These are phyloP conservation scores for Luperina testacea DNA, from an alignment of 2,888 invertebrate species.

Conservation along the genomic window DNA sequence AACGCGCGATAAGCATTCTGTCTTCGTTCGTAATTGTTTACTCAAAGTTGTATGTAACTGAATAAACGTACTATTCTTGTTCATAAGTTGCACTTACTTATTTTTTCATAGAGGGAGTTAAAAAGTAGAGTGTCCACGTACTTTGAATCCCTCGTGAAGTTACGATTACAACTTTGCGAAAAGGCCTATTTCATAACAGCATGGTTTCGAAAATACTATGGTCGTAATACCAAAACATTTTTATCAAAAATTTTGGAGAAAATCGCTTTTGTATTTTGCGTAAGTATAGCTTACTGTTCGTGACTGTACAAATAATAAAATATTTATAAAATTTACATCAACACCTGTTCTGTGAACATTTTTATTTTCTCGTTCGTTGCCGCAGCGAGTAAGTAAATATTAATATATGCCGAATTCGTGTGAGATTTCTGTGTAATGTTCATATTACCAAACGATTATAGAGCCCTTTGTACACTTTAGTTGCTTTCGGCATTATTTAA, in stretches of 20 bases:
- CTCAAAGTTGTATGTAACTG: too few species aligned
- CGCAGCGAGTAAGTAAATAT: constrained; percentile 23
- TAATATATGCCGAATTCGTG: constrained; percentile 18
- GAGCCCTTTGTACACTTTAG: neutral
- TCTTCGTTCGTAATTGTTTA: too few species aligned
- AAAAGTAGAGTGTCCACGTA: too few species aligned
- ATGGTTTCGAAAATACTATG: too few species aligned
- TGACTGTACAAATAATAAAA: neutral
- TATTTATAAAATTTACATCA: neutral
- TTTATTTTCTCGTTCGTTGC: constrained; percentile 2
- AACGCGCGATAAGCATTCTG: too few species aligned
- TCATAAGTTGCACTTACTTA: too few species aligned
- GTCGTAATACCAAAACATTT: neutral
- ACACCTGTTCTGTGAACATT: neutral
- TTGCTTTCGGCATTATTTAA: neutral
- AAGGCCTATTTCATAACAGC: too few species aligned
- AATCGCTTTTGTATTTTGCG: neutral
- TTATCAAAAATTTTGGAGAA: neutral
- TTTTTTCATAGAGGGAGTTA: too few species aligned
- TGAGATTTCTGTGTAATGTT: constrained; percentile 14
- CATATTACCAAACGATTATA: constrained; percentile 13
- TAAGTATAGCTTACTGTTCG: neutral
- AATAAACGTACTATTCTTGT: too few species aligned
- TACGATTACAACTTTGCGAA: too few species aligned
- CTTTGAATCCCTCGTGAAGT: too few species aligned